Percentiles rank a stretch among this genome's conserved stretches.
These are phyloP conservation scores for Lapara coniferarum DNA, from an alignment of 2,888 invertebrate species.

Conservation along the genomic window DNA sequence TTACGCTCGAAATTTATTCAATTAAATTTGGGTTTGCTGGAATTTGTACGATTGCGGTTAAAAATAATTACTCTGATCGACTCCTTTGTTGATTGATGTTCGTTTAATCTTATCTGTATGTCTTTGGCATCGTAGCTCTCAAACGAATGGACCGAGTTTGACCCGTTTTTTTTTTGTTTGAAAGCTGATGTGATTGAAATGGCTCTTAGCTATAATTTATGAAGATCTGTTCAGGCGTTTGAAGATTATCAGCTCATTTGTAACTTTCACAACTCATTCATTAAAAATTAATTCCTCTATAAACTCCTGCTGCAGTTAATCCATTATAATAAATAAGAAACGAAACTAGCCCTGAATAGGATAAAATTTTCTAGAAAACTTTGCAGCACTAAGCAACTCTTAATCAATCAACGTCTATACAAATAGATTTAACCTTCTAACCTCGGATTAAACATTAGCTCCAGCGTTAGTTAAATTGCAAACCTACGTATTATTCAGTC, in stretches of 20 bases:
- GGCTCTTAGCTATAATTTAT: too few species aligned
- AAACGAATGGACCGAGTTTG: too few species aligned
- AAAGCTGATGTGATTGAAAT: too few species aligned
- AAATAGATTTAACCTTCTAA: conserved; percentile 17
- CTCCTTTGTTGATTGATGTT: conserved; percentile 18
- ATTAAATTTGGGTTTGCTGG: not conserved
- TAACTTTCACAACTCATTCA: too few species aligned
- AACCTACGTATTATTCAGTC: conserved; percentile 12
- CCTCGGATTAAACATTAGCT: not conserved
- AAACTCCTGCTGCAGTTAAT: not conserved
- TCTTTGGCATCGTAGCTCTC: too few species aligned
- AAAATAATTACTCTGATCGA: conserved; percentile 12
- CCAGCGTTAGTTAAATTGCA: conserved; percentile 2
- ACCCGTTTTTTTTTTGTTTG: too few species aligned
- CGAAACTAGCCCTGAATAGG: not conserved
- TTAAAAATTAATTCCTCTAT: too few species aligned
- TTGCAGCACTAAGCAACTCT: not conserved
- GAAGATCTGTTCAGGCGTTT: too few species aligned
- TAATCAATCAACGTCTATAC: conserved; percentile 18
- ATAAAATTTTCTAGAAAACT: not conserved
- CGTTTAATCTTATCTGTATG: not conserved
- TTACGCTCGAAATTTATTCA: not conserved
- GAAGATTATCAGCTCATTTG: too few species aligned
- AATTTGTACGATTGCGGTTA: not conserved
- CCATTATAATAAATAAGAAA: not conserved